These are phyloP conservation scores for Cyrtonyx montezumae DNA, from an alignment of 2,113 vertebrate genomes.

Conservation along the genomic window DNA sequence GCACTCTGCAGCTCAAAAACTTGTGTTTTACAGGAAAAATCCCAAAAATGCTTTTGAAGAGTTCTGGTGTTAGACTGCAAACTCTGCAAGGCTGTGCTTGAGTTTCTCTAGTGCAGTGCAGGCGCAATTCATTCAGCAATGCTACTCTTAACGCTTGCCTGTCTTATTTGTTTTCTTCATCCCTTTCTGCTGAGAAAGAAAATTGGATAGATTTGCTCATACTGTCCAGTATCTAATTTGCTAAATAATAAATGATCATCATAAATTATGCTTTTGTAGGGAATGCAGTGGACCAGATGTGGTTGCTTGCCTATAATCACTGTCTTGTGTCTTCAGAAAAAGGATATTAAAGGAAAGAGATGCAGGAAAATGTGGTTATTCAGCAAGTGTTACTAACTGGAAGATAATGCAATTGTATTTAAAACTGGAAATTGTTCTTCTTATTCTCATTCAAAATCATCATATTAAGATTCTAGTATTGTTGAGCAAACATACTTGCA, in stretches of 20 bases:
- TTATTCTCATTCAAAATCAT: constrained; percentile 3
- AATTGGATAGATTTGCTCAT: not conserved
- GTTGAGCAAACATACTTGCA: not conserved
- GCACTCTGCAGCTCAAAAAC: not conserved
- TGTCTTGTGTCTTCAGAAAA: not conserved
- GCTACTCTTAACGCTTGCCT: not conserved
- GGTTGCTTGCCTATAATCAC: not conserved
- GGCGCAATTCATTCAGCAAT: not conserved
- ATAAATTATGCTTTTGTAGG: not conserved
- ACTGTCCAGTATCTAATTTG: not conserved
- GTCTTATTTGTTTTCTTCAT: not conserved
- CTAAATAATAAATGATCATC: not conserved
- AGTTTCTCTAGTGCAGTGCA: accelerated
- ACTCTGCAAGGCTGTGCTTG: not conserved
- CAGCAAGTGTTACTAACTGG: not conserved
- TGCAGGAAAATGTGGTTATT: constrained; percentile 1
- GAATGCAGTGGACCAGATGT: not conserved
- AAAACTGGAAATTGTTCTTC: not conserved
- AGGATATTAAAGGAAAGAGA: not conserved
- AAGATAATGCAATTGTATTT: not conserved
- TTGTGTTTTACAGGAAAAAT: not conserved
- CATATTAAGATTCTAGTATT: constrained; percentile 1
- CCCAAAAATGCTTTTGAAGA: not conserved
- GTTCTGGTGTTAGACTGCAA: not conserved
- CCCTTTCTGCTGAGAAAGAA: not conserved